These are phyloP conservation scores for Leptoclinus maculatus DNA, from an alignment of 2,797 vertebrate species.

Conservation along the genomic window DNA sequence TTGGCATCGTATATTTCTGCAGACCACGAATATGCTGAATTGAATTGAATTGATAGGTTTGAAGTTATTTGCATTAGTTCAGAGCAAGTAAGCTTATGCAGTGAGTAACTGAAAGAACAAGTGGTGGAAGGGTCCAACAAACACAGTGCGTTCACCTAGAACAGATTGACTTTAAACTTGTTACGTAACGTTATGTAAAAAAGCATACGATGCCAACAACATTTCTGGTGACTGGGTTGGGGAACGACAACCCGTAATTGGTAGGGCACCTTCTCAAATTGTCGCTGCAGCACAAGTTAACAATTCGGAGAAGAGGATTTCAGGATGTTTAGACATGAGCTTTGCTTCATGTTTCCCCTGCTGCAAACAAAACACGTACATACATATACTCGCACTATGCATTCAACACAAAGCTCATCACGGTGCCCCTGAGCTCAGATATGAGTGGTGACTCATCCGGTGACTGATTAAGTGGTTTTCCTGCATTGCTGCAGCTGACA, in stretches of 20 bases:
- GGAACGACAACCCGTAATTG: background rate
- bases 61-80: background rate
- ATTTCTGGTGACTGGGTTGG: background rate
- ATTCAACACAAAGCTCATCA: slow-evolving; percentile 20
- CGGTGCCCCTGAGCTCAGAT: slow-evolving; percentile 19
- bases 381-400: background rate
- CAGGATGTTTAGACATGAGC: background rate
- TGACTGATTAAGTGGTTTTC: slow-evolving; percentile 25
- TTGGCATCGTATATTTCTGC: background rate
- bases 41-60: background rate
- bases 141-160: background rate
- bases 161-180: background rate
- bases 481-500: slow-evolving; percentile 27
- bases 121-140: background rate
- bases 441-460: slow-evolving; percentile 43
- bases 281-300: background rate
- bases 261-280: background rate
- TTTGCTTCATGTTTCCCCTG: too few relatives aligned
- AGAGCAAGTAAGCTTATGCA: background rate
- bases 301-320: background rate
- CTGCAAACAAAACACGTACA: background rate
- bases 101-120: background rate
- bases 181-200: too few relatives aligned
- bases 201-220: background rate
- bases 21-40: background rate